phyloP scores from a whole-genome alignment of 2,797 vertebrate species.

The Spondyliosoma cantharus region DNA sequence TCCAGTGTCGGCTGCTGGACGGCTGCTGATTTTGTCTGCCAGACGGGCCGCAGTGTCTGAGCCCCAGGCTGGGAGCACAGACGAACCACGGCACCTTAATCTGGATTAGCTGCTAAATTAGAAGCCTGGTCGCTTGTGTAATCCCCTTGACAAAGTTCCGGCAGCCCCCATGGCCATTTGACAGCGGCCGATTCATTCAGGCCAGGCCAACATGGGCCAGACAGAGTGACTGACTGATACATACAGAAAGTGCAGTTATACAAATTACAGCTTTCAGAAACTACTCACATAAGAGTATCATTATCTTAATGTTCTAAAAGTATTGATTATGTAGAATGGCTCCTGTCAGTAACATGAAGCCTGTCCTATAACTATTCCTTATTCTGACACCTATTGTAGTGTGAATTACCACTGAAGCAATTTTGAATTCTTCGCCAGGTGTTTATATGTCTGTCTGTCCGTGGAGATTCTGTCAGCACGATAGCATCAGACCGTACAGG shows the following conservation, averaged over 20 bases:
- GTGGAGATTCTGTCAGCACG: too few species aligned
- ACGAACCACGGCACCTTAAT: conserved; percentile 69
- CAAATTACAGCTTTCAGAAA: too few species aligned
- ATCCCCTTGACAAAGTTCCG: conserved; percentile 61
- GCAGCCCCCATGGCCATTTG: conserved; percentile 37
- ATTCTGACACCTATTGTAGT: too few species aligned
- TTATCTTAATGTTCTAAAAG: too few species aligned
- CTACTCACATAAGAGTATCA: too few species aligned
- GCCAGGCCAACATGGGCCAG: background rate
- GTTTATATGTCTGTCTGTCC: too few species aligned
- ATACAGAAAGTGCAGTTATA: background rate
- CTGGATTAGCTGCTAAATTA: conserved; percentile 77
- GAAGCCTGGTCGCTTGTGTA: conserved; percentile 65
- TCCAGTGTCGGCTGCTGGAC: background rate
- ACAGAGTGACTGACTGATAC: background rate
- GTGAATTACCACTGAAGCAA: too few species aligned
- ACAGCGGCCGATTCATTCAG: conserved; percentile 30
- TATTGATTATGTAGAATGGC: background rate
- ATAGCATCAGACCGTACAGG: too few species aligned
- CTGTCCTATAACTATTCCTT: too few species aligned
- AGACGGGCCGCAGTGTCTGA: conserved; percentile 45
- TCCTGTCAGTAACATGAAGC: background rate
- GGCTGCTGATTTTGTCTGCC: conserved; percentile 38
- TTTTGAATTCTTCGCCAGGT: too few species aligned
- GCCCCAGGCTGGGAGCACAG: conserved; percentile 43